Evolutionary conservation across 2,888 invertebrate genomes (phyloP).

Genomic region (Neoscelio sp.): DNA sequence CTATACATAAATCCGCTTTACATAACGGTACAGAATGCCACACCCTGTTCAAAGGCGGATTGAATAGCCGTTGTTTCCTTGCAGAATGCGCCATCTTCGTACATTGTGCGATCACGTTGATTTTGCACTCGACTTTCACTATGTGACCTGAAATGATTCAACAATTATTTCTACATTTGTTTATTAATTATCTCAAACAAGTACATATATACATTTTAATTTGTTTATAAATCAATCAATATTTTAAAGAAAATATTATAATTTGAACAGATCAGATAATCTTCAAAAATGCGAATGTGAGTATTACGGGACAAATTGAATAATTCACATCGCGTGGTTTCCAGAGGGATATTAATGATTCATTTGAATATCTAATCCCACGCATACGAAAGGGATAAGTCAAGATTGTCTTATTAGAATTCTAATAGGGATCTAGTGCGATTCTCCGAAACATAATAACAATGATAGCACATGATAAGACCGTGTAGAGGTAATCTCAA

Average conservation of each 20-base stretch:
- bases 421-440: conserved; percentile 12
- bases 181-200: too few relatives aligned
- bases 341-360: too few relatives aligned
- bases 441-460: conserved; percentile 30
- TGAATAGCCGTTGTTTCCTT: conserved; percentile 81
- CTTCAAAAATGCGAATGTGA: too few relatives aligned
- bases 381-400: background rate
- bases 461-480: conserved; percentile 24
- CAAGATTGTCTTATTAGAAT: conserved; percentile 29
- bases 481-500: conserved; percentile 23
- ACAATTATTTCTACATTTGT: background rate
- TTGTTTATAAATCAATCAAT: too few relatives aligned
- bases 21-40: conserved; percentile 80
- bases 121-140: conserved; percentile 81
- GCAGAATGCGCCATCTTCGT: conserved; percentile 81
- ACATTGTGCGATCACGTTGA: conserved; percentile 80
- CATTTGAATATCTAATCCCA: conserved; percentile 7
- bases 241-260: too few relatives aligned
- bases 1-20: conserved; percentile 70
- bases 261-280: too few relatives aligned
- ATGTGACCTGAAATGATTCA: conserved; percentile 76
- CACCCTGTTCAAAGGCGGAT: conserved; percentile 80
- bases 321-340: background rate
- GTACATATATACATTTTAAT: too few relatives aligned
- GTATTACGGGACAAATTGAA: too few relatives aligned